Conservation (phyloP, 2,888 invertebrate genomes). For the Copidosoma aretas region DNA sequence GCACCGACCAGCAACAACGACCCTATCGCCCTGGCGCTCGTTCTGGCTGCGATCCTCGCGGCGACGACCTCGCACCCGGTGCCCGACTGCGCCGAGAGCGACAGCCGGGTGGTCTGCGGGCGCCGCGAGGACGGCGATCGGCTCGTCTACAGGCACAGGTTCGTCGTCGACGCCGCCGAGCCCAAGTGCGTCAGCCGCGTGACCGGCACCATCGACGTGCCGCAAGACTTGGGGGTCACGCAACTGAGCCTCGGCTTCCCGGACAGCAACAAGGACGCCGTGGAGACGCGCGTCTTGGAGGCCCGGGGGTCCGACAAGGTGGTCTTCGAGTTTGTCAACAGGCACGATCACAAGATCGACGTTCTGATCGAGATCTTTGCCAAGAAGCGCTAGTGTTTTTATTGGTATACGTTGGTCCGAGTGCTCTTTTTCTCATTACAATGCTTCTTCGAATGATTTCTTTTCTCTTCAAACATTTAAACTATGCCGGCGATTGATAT, state of each 20-base stretch:
- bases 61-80: neutral
- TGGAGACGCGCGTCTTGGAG: neutral
- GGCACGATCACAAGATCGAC: neutral
- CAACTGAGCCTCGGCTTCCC: neutral
- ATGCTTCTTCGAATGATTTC: too few species aligned
- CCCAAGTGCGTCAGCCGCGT: neutral
- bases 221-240: neutral
- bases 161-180: neutral
- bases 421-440: too few species aligned
- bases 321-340: neutral
- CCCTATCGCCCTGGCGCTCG: too few species aligned
- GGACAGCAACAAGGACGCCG: neutral
- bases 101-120: neutral
- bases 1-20: too few species aligned
- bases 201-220: neutral
- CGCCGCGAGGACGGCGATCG: neutral
- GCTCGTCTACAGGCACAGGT: neutral
- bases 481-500: too few species aligned
- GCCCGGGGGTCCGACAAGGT: neutral
- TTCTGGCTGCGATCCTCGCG: too few species aligned
- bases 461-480: too few species aligned
- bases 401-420: too few species aligned
- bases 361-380: neutral
- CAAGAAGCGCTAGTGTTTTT: neutral
- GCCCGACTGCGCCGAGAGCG: neutral